Base-by-base conservation (phyloP, 1,140 invertebrate genomes). In the Harlomillsia oculata region DNA sequence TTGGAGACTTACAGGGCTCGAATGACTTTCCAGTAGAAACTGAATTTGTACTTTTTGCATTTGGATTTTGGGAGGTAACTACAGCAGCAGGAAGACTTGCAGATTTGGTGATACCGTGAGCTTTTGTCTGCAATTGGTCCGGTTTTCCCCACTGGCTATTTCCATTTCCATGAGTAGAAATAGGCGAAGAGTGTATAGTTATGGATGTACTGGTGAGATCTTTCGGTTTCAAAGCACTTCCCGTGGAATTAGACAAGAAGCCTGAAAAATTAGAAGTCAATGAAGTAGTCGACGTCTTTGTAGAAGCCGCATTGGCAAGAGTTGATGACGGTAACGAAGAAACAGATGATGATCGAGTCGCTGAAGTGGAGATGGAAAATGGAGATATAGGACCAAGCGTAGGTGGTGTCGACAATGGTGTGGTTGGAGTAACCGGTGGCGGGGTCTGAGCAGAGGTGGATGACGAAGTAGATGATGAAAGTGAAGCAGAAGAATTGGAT, bases 371-470 rank as follows among this genome's bases (percentile, higher is more conserved):
- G 5, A 41, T 41, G 6, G 56, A 40, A 9, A 30, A n/a, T 9
- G 28, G 11, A 8, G 23, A 8, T 34, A 9, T 40, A 29, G 44
- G 44, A 20, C 3, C 20, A 34, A 40, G 32, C 16, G 37, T 37
- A 26, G 52, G 30, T 25, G 37, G 21, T 20, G 54, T 26, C 14
- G 46, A 21, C 5, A 40, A 29, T 3, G 59, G 53, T n/a, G 63
- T 55, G 46, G 61, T 62, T 55, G 48, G 48, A 14, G 56, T 58
- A n/a, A 36, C 44, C 13, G 44, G 43, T 29, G 34, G n/a, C 8
- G 32, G 25, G 21, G 44, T 30, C n/a, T 34, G 45, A 16, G 37
- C 28, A 40, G 26, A 26, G 49, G 55, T 50, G 44, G 56, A 59
- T 34, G 55, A 40, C 45, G 63, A 34, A 32, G 59, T 44, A 41